Conservation (phyloP, 2,888 invertebrate genomes). For the Latrodectus hesperus region DNA sequence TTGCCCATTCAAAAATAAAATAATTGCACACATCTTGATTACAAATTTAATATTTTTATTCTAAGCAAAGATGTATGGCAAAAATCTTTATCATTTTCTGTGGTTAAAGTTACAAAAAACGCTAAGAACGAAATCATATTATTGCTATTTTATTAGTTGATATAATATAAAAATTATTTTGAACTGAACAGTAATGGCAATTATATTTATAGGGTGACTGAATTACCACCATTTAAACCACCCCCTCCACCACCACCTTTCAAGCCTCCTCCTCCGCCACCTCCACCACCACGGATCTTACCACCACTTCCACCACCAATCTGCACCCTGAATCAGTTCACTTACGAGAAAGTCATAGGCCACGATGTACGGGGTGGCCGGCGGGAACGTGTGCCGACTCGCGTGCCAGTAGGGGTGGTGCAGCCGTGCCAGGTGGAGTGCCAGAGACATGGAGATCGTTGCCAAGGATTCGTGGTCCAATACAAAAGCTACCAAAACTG, state of each 20-base stretch:
- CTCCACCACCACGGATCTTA: constrained; percentile 31
- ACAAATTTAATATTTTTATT: too few relatives aligned
- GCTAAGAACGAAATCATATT: too few relatives aligned
- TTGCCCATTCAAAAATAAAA: too few relatives aligned
- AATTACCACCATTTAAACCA: constrained; percentile 15
- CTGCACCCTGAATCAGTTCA: constrained; percentile 70
- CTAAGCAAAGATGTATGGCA: too few relatives aligned
- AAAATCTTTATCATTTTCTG: too few relatives aligned
- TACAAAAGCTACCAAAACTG: constrained; percentile 73
- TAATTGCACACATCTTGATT: too few relatives aligned
- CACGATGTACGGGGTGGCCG: constrained; percentile 69
- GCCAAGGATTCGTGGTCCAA: constrained; percentile 71
- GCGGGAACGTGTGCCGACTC: constrained; percentile 69
- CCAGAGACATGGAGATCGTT: constrained; percentile 70
- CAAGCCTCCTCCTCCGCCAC: constrained; percentile 27
- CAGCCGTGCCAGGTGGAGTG: constrained; percentile 71
- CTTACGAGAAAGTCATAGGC: constrained; percentile 71
- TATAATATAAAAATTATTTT: too few relatives aligned
- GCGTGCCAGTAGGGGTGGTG: constrained; percentile 69
- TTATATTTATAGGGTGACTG: neutral
- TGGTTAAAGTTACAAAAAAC: too few relatives aligned
- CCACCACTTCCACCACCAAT: constrained; percentile 50
- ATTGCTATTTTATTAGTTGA: too few relatives aligned
- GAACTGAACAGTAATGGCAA: too few relatives aligned
- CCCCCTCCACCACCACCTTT: constrained; percentile 15